Conservation (phyloP, 2,888 invertebrate species). For the Spodoptera picta region DNA sequence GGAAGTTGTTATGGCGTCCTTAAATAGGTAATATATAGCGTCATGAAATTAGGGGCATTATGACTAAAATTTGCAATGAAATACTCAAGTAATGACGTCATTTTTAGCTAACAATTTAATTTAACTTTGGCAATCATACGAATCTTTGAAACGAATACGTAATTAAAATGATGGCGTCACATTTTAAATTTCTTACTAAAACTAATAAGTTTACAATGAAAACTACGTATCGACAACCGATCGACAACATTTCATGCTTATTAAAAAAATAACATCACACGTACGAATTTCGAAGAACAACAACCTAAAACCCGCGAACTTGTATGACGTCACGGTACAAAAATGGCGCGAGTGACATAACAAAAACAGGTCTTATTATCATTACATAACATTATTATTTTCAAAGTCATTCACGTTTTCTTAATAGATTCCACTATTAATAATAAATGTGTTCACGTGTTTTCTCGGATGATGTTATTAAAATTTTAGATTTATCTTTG, state of each 20-base stretch:
- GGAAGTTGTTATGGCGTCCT: too few relatives aligned
- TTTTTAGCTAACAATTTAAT: too few relatives aligned
- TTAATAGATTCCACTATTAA: conserved; percentile 31
- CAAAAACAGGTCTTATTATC: conserved; percentile 40
- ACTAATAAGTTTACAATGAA: conserved; percentile 5
- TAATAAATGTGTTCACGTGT: conserved; percentile 39
- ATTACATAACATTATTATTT: conserved; percentile 46
- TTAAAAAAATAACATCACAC: conserved; percentile 31
- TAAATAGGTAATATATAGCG: too few relatives aligned
- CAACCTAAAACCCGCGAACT: conserved; percentile 17
- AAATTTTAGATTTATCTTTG: conserved; percentile 19
- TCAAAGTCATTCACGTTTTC: conserved; percentile 31
- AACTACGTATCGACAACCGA: not conserved
- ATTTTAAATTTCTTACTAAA: not conserved
- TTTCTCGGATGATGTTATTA: conserved; percentile 18
- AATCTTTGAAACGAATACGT: too few relatives aligned
- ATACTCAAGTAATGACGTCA: too few relatives aligned
- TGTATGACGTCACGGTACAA: conserved; percentile 40
- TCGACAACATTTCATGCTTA: conserved; percentile 11
- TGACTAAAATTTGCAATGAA: too few relatives aligned
- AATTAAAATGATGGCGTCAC: too few relatives aligned
- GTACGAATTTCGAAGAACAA: conserved; percentile 26
- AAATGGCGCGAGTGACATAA: conserved; percentile 49
- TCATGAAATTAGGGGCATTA: too few relatives aligned
- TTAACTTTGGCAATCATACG: too few relatives aligned